Base-by-base conservation (phyloP, 1,140 invertebrate genomes). In the Psix sp. region DNA sequence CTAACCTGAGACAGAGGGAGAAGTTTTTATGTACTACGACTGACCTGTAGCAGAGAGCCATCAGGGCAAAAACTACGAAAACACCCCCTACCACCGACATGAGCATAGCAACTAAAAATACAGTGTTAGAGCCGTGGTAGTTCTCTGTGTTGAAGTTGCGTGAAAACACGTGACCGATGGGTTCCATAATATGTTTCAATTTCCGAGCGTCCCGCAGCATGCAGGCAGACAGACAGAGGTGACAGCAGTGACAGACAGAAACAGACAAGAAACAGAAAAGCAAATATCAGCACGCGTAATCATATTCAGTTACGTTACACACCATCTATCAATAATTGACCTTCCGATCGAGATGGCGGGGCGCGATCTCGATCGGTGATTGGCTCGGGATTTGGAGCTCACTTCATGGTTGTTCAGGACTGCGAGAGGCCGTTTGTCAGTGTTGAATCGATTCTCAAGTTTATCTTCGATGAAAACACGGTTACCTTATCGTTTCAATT, bases 11-110 rank as follows among this genome's bases (percentile, higher is more conserved):
- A 93, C 94, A 96, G 91, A 95, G 93, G 91, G 93, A 95, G 94
- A 95, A 94, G 93, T 95, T 96, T 94, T 94, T 95, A 94, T 96
- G 94, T 92, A 96, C 94, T 94, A 95, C 94, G 91, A 96, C 94
- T 95, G 94, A 96, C 94, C 96, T 96, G 94, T 98, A 98, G 93
- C 97, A 98, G 90, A 98, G 94, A 90, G 96, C 96, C 92, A 97
- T 95, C 90, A 97, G 92, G 89, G 96, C 95, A 93, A 98, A 97
- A 91, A 97, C 92, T 90, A 98, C 93, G 92, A 98, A 97, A 90
- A 98, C 95, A 90, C 95, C 95, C 90, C 96, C 96, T 91, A 98
- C 96, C 91, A 97, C 95, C 88, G 95, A 96, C 91, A 97, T 97
- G 90, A 98, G 93, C 89, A 96, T 95, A 91, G 94, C 94, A 88